Conservation (phyloP, 2,888 invertebrate genomes). For the Sepiola atlantica region DNA sequence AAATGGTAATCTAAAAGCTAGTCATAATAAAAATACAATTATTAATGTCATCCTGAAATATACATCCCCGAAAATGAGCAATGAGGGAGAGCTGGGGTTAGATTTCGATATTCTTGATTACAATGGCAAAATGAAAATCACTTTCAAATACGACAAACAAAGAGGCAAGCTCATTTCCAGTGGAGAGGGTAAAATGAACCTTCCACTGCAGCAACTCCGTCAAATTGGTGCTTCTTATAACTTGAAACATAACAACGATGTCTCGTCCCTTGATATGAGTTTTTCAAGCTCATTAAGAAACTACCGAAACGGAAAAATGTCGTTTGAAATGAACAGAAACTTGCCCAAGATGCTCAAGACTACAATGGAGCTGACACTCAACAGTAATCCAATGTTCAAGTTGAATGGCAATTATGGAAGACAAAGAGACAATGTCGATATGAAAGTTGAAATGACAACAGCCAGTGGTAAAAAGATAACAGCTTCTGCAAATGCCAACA, state of each 20-base stretch:
- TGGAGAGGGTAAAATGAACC: not conserved
- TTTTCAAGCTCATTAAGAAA: constrained; percentile 12
- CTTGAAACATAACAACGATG: not conserved
- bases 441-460: not conserved
- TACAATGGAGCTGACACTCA: not conserved
- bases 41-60: not conserved
- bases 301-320: not conserved
- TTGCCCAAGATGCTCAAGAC: not conserved
- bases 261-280: not conserved
- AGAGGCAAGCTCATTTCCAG: not conserved
- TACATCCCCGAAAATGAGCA: not conserved
- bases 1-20: not conserved
- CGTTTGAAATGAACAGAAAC: not conserved
- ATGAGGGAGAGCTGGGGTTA: not conserved
- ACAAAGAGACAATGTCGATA: not conserved
- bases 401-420: not conserved
- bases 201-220: not conserved
- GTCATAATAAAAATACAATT: not conserved
- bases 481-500: not conserved
- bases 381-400: not conserved
- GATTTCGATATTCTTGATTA: not conserved
- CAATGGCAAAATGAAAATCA: not conserved
- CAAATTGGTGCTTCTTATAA: constrained; percentile 23
- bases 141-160: not conserved
- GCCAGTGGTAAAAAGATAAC: not conserved